Evolutionary conservation across 2,888 invertebrate genomes (phyloP), one percentile per base, ranked within the genome.

Genomic region (Odontocolon sp.): DNA sequence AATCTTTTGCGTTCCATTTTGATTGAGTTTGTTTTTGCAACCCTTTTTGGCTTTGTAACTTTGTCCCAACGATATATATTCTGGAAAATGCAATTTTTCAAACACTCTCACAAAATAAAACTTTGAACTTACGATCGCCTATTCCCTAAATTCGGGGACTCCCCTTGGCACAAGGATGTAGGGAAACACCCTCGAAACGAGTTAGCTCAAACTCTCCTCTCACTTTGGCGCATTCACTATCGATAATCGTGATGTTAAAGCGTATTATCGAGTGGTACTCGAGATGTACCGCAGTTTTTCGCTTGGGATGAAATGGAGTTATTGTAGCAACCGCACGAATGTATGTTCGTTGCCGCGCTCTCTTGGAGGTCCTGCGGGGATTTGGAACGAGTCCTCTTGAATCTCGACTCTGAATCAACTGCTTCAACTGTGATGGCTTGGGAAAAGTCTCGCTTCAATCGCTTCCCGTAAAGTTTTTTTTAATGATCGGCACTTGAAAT

Each of bases 321-420:
- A 87, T 86, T 88, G 88, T 87, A 86, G 79, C 84, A 71, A 86
- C 86, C 87, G 78, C 85, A 81, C 81, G 83, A 85, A 26, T 52
- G 23, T 45, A 28, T 23, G 42, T 42, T 52, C 50, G 52, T 40
- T 52, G 61, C 52, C 36, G 86, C 87, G 84, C 86, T 85, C 85
- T 86, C 83, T 82, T 73, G 64, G 81, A 81, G 84, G 81, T 84
- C 73, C 72, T 69, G 73, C 80, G 68, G 74, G 21, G 52, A 63
- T 70, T 67, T 56, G 40, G 59, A 67, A 70, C 36, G 28, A 69
- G 82, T 76, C 82, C 84, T 84, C 79, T 83, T 84, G 83, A 42
- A 36, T 33, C 56, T 16, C n/a, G 23, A 16, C 45, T 45, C 67
- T 33, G 36, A 33, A 16, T n/a, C 11, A 40, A 38, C n/a, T 36